Evolutionary conservation across 2,888 invertebrate species (phyloP), one percentile per base, ranked within the genome.

Genomic region (Drosophila subsilvestris): DNA sequence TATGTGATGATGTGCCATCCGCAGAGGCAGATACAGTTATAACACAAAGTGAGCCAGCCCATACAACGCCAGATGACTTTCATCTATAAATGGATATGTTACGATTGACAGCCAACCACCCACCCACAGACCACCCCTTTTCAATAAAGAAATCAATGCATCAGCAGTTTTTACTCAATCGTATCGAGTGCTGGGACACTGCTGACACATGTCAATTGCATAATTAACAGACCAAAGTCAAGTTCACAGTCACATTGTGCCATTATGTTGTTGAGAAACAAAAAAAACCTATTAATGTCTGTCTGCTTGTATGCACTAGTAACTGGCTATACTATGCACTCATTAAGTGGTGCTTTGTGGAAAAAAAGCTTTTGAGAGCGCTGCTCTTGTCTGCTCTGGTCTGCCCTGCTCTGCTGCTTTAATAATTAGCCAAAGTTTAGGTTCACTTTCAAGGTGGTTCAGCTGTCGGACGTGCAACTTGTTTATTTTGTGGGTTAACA

Each of bases 1-100:
- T 27, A 20, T 51, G 70, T 17, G 70, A 71, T 37, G 70, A 74
- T 53, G 70, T 71, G 4, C 70, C 70, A 1, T 71, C 70, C 12
- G 70, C 74, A 3, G 70, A 71, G 14, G 70, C 70, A 22, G 70
- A 53, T 9, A 32, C 22, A 5, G 70, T 71, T 0, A 57, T 71
- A 20, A 71, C 70, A 3, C 55, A 71, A n/a, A 74, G 70, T 43
- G 70, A 71, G 10, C 65, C 65, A 2, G 29, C 43, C 20, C 66
- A 56, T 47, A 32, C 66, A 17, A 74, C 70, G 3, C 56, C 51
- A 10, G 70, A 70, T 53, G 65, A 73, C 67, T 47, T 73, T n/a
- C 50, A 70, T 45, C 42, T 50, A 51, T 67, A 56, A 56, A 63
- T 14, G 12, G 20, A 25, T 22, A 29, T 37, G n/a, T 37, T 27